phyloP scores from a whole-genome alignment of 2,888 invertebrate genomes.

The Pachliopta kotzebuea region DNA sequence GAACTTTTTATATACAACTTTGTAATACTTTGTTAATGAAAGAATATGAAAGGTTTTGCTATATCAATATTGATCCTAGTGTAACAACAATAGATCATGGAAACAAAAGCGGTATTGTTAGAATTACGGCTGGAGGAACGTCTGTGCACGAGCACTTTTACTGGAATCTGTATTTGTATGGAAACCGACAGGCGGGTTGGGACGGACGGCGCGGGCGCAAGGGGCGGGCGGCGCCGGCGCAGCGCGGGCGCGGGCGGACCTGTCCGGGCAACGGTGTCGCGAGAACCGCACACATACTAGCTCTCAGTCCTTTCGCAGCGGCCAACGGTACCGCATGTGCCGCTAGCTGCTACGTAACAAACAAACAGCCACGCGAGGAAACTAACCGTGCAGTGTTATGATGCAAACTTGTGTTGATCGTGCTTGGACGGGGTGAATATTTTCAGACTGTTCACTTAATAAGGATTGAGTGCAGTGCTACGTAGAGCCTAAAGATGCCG shows the following conservation, averaged over 20 bases:
- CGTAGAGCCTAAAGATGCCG: slow-evolving; percentile 84
- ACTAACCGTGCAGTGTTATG: slow-evolving; percentile 74
- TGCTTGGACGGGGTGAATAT: slow-evolving; percentile 51
- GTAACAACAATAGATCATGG: slow-evolving; percentile 33
- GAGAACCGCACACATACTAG: slow-evolving; percentile 62
- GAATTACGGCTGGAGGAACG: slow-evolving; percentile 44
- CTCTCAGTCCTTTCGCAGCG: slow-evolving; percentile 76
- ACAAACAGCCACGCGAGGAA: slow-evolving; percentile 72
- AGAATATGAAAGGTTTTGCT: not conserved
- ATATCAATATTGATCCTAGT: not conserved
- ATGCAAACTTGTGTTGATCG: slow-evolving; percentile 64
- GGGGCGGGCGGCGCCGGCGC: slow-evolving; percentile 41
- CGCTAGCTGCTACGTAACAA: slow-evolving; percentile 69
- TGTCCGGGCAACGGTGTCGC: slow-evolving; percentile 74
- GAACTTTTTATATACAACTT: not conserved
- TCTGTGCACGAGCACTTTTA: slow-evolving; percentile 71
- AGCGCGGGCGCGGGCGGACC: slow-evolving; percentile 73
- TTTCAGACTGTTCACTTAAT: slow-evolving; percentile 67
- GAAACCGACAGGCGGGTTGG: slow-evolving; percentile 41
- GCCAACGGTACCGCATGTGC: slow-evolving; percentile 78
- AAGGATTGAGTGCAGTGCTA: slow-evolving; percentile 73
- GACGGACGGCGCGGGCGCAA: slow-evolving; percentile 55
- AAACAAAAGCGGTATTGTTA: slow-evolving; percentile 42
- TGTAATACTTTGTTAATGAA: not conserved
- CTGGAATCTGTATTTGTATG: slow-evolving; percentile 61